Base-by-base conservation (phyloP, 2,113 vertebrate species). In the Oreochromis spilurus region DNA sequence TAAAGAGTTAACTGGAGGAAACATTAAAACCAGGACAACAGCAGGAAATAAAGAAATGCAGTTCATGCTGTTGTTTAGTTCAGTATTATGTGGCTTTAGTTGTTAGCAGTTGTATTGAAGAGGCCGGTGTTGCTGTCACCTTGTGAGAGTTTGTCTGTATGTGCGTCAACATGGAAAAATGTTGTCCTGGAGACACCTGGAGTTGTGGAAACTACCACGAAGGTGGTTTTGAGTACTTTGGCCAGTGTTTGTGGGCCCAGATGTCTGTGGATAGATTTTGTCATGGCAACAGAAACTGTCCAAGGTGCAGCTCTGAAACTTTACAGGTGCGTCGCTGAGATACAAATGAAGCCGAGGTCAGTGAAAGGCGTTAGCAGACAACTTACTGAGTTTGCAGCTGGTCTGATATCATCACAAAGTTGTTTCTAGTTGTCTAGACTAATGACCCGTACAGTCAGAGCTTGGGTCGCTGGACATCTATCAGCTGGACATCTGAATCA, bases 261-360 rank as follows among this genome's bases (percentile, higher is more conserved):
- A 50, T 21, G 52, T 72, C 21, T 0, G 65, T 19, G 43, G 43
- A 50, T 2, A 77, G 70, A 77, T 31, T 50, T n/a, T 77, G 43
- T 7, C 26, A 77, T 50, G 40, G 43, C 24, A 50, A 75, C 3
- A 50, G 9, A 17, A 75, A 48, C 9, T 50, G 16, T 75, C 9
- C 16, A 0, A 29, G 4, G 19, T 3, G 14, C 0, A 1, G 43
- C 43, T 50, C 6, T 75, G 43, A 75, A 19, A 31, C 24, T 0
- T 5, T 26, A 19, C 67, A 75, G 24, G 70, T 75, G 24, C 1
- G 16, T 31, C 26, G 2, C 24, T 75, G 24, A 75, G 70, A 50
- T 50, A 9, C 40, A 48, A 7, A 19, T 48, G 5, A 26, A 17
- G 67, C 16, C 3, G 0, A 72, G 38, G 21, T 72, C 24, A 12